Percentiles rank a stretch among this genome's conserved stretches.
Evolutionary conservation across 2,888 invertebrate genomes (phyloP).

Genomic region (Crepidodera aurea): DNA sequence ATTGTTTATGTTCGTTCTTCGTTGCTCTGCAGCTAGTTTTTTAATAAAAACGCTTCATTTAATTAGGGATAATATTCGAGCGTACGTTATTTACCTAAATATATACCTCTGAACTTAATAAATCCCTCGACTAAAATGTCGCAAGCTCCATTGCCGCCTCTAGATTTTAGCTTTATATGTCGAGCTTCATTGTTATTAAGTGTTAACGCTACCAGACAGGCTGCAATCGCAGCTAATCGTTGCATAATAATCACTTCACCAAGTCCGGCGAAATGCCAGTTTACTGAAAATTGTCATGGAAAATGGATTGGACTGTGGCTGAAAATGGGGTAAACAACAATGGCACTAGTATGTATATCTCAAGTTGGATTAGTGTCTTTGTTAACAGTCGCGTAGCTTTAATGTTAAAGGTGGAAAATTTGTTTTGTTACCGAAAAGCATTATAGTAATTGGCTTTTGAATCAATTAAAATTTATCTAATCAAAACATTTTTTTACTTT

Average conservation of each 20-base stretch:
- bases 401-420: too few species aligned
- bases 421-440: too few species aligned
- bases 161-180: background rate
- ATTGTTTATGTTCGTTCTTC: too few species aligned
- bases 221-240: constrained; percentile 21
- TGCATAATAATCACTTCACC: constrained; percentile 12
- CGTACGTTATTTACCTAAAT: too few species aligned
- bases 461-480: too few species aligned
- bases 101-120: too few species aligned
- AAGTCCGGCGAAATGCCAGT: constrained; percentile 10
- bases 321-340: constrained; percentile 11
- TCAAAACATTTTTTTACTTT: too few species aligned
- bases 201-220: constrained; percentile 19
- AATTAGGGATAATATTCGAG: too few species aligned
- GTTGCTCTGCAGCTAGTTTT: too few species aligned
- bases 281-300: constrained; percentile 13
- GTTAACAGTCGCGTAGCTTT: background rate
- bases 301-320: constrained; percentile 9
- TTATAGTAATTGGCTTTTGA: too few species aligned
- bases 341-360: background rate
- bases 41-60: too few species aligned
- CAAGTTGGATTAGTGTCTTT: background rate
- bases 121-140: background rate
- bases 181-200: constrained; percentile 20
- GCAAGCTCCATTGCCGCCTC: background rate